These are phyloP conservation scores for Drosophila ercepeae DNA, from an alignment of 1,140 invertebrate genomes.

Conservation along the genomic window DNA sequence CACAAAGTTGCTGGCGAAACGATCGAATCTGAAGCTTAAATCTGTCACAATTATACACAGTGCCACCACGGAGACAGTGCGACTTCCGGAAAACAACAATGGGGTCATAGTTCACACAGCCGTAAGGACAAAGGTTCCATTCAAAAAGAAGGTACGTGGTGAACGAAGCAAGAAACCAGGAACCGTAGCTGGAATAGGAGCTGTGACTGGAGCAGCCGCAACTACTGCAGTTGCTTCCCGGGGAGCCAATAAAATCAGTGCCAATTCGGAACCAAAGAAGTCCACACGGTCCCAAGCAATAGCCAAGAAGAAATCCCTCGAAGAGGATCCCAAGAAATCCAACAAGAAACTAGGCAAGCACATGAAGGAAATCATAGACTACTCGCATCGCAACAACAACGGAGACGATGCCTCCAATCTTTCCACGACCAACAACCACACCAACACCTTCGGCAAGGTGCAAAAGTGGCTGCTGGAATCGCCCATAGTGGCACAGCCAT, in stretches of 20 bases:
- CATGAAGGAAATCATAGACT: constrained; percentile 91
- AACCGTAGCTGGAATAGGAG: constrained; percentile 9
- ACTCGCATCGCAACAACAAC: constrained; percentile 84
- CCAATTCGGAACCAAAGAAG: constrained; percentile 57
- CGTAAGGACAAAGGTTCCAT: constrained; percentile 89
- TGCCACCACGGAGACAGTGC: constrained; percentile 92
- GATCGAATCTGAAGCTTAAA: constrained; percentile 90
- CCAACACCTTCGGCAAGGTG: constrained; percentile 92
- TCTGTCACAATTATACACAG: constrained; percentile 94
- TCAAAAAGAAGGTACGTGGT: constrained; percentile 90
- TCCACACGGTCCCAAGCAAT: constrained; percentile 42
- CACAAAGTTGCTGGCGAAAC: constrained; percentile 90
- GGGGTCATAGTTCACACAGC: constrained; percentile 90
- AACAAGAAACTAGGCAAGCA: constrained; percentile 84
- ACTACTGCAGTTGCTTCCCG: constrained; percentile 8
- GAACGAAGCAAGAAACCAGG: constrained; percentile 85
- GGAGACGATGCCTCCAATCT: constrained; percentile 80
- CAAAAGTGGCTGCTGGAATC: constrained; percentile 93
- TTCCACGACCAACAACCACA: constrained; percentile 86
- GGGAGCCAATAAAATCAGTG: constrained; percentile 34
- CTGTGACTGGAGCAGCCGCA: neutral
- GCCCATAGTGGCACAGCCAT: constrained; percentile 83
- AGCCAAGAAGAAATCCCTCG: constrained; percentile 68
- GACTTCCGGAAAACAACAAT: constrained; percentile 89
- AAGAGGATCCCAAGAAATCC: constrained; percentile 81